Percentiles rank a stretch among this genome's conserved stretches.
phyloP scores from a whole-genome alignment of 2,888 invertebrate species.

The Sepiola atlantica region DNA sequence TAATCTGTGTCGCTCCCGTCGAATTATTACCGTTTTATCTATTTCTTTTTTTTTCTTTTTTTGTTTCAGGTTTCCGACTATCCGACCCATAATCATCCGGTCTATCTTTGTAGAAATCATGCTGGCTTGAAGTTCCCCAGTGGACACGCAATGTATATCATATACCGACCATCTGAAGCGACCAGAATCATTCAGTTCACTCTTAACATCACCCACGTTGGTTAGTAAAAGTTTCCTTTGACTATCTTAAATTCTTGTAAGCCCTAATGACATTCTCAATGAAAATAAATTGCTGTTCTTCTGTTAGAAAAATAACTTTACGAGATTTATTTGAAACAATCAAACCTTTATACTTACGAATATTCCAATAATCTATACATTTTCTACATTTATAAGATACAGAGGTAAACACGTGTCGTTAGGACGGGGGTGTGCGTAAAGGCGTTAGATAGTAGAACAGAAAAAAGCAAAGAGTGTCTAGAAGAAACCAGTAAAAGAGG shows the following conservation, averaged over 20 bases:
- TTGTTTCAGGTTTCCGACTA: constrained; percentile 32
- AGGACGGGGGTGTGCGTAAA: too few relatives aligned
- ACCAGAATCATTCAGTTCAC: not conserved
- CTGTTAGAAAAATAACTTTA: not conserved
- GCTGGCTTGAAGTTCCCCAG: constrained; percentile 35
- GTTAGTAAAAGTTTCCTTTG: not conserved
- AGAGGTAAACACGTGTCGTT: too few relatives aligned
- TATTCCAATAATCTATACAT: too few relatives aligned
- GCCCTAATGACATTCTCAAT: too few relatives aligned
- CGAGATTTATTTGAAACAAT: not conserved
- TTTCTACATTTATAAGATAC: too few relatives aligned
- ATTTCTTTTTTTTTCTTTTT: not conserved
- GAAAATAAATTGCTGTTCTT: not conserved
- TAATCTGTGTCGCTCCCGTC: too few relatives aligned
- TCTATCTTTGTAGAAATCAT: constrained; percentile 43
- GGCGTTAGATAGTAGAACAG: too few relatives aligned
- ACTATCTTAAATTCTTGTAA: not conserved
- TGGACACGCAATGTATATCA: not conserved
- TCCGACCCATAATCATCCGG: not conserved
- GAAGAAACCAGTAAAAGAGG: too few relatives aligned
- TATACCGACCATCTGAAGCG: not conserved
- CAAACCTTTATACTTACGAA: too few relatives aligned
- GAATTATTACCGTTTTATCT: not conserved
- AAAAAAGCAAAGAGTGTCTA: too few relatives aligned
- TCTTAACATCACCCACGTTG: constrained; percentile 32